These are phyloP conservation scores for Xiphophorus hellerii DNA, from an alignment of 2,113 vertebrate genomes.

Conservation along the genomic window DNA sequence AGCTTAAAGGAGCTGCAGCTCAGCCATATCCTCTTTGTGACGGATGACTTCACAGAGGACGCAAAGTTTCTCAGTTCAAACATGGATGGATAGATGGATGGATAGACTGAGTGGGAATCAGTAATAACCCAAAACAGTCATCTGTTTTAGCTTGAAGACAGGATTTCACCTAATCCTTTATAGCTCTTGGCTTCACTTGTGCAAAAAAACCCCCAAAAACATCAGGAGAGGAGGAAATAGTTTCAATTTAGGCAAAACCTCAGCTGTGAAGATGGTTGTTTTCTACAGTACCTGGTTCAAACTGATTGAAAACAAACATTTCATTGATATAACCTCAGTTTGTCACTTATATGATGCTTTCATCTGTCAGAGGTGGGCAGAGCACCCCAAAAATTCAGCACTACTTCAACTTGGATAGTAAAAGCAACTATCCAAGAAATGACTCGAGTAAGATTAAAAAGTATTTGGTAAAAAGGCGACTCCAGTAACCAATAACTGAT, in stretches of 20 bases:
- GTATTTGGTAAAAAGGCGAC: too few species aligned
- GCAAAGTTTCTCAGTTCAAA: conserved; percentile 66
- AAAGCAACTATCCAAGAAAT: too few species aligned
- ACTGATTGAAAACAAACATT: too few species aligned
- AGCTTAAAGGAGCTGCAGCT: conserved; percentile 69
- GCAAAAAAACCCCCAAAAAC: not conserved
- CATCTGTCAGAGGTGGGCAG: too few species aligned
- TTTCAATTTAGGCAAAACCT: not conserved
- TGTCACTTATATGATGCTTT: too few species aligned
- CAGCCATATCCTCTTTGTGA: conserved; percentile 65
- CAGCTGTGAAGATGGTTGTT: not conserved
- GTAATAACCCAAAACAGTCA: conserved; percentile 45
- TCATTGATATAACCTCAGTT: too few species aligned
- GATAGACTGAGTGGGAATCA: not conserved
- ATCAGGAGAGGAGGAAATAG: not conserved
- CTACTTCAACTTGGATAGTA: too few species aligned
- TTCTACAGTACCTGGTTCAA: not conserved
- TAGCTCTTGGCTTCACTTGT: not conserved
- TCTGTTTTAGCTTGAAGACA: conserved; percentile 30
- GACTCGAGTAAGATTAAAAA: too few species aligned
- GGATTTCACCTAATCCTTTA: conserved; percentile 29
- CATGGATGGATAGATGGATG: not conserved
- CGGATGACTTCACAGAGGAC: conserved; percentile 72
- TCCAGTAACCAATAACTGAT: too few species aligned
- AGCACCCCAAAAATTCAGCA: too few species aligned